phyloP scores from a whole-genome alignment of 2,113 vertebrate species.

The Pongo abelii region DNA sequence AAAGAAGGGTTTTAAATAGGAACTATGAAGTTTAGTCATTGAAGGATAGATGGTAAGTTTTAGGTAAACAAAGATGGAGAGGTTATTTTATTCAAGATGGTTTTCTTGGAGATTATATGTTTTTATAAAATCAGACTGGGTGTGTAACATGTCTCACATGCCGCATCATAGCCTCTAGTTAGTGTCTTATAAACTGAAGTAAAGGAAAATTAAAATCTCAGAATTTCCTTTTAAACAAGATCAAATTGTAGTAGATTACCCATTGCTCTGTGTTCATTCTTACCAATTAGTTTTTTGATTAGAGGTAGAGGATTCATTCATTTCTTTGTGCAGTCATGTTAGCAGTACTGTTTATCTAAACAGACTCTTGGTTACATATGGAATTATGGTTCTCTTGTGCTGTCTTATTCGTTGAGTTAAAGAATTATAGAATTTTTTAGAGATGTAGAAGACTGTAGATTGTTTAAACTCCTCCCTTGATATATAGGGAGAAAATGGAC shows the following conservation, averaged over 20 bases:
- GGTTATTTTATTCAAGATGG: not conserved
- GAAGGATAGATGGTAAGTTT: not conserved
- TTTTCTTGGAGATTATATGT: not conserved
- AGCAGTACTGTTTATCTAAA: not conserved
- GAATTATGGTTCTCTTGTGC: not conserved
- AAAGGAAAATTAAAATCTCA: not conserved
- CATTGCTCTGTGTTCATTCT: not conserved
- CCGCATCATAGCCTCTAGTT: not conserved
- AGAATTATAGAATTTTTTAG: not conserved
- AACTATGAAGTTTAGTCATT: not conserved
- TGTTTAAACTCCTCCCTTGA: not conserved
- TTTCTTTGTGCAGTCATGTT: not conserved
- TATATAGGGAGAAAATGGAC: not conserved
- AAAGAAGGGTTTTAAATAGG: not conserved
- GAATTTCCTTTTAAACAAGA: not conserved
- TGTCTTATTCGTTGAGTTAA: not conserved
- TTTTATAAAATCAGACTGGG: not conserved
- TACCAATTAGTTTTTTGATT: not conserved
- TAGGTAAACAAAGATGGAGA: not conserved
- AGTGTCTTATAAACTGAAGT: not conserved
- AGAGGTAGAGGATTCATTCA: not conserved
- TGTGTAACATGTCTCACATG: not conserved
- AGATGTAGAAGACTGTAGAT: not conserved
- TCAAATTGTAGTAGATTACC: not conserved
- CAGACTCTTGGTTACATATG: not conserved